Evolutionary conservation across 2,888 invertebrate species (phyloP), one percentile per base, ranked within the genome.

Genomic region (Drosophila monieri): DNA sequence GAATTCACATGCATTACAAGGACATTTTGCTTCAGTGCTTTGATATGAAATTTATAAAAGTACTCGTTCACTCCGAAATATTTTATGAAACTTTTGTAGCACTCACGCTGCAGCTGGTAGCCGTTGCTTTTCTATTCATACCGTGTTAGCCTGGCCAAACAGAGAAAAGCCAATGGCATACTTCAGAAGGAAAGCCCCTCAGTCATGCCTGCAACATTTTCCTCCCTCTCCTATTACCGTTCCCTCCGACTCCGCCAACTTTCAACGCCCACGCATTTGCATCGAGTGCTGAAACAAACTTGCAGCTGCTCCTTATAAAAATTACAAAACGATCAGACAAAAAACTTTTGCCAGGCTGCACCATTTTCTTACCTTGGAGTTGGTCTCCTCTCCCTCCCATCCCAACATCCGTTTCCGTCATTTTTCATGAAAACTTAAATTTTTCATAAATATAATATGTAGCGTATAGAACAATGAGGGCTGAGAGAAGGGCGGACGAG

Each of bases 241-340:
- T 30, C 14, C 18, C 21, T 23, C 30, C 23, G 4, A n/a, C 32
- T 12, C 30, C 23, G 4, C 14, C 46, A 18, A 58, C 56, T 72
- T 73, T 72, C 18, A 61, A 35, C 67, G 30, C 51, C 64, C 43
- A 35, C 30, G 53, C 65, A 74, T 72, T 72, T 68, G 59, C 54
- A 72, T 72, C 39, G 74, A 59, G 59, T 41, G 59, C 41, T 74
- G 55, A 47, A 64, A 52, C 58, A 54, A 74, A 62, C 51, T 76
- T 71, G 58, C 80, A 86, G 68, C 80, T 80, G 87, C 51, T 62
- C 53, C 62, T 67, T 48, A 39, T 64, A 66, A 83, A 79, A 76
- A 53, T 66, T 76, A 70, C 70, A 83, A 76, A 71, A 70, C 70
- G 58, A 65, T 55, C 49, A 65, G 23, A 32, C 52, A 41, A 41